Conservation (phyloP, 2,888 invertebrate genomes). For the Caenorhabditis sp. region DNA sequence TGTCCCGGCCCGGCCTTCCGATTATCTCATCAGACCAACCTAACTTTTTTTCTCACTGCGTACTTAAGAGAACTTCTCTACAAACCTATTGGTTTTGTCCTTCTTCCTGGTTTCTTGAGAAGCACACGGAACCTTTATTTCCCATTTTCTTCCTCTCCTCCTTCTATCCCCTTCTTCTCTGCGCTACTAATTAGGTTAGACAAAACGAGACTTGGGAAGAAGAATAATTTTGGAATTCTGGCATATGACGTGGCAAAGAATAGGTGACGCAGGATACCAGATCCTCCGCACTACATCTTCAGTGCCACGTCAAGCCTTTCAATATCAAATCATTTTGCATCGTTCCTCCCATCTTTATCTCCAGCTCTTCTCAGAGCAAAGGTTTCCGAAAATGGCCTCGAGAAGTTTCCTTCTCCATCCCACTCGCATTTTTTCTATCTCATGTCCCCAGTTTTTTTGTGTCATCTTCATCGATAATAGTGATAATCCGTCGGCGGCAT, state of each 20-base stretch:
- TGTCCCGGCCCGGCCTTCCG: no score
- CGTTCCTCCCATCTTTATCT: not conserved
- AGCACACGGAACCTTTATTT: conserved; percentile 42
- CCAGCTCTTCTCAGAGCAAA: not conserved
- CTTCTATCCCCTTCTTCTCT: not conserved
- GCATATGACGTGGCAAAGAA: conserved; percentile 1
- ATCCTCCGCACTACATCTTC: conserved; percentile 2
- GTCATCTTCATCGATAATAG: conserved; percentile 26
- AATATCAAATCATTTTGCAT: not conserved
- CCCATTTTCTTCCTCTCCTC: not conserved
- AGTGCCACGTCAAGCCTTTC: conserved; percentile 5
- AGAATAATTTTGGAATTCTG: no score
- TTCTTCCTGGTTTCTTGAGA: not conserved
- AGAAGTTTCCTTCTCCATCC: no score
- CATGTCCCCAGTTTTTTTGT: conserved; percentile 21
- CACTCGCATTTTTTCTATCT: not conserved
- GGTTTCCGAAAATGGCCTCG: not conserved
- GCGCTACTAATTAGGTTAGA: no score
- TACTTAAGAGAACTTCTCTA: no score
- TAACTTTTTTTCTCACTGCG: no score
- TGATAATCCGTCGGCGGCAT: conserved; percentile 42
- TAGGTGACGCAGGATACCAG: not conserved
- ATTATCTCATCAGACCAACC: no score
- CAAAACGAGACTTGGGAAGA: no score
- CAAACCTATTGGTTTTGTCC: no score